Conservation (phyloP, 2,797 vertebrate genomes). For the Notolabrus celidotus region DNA sequence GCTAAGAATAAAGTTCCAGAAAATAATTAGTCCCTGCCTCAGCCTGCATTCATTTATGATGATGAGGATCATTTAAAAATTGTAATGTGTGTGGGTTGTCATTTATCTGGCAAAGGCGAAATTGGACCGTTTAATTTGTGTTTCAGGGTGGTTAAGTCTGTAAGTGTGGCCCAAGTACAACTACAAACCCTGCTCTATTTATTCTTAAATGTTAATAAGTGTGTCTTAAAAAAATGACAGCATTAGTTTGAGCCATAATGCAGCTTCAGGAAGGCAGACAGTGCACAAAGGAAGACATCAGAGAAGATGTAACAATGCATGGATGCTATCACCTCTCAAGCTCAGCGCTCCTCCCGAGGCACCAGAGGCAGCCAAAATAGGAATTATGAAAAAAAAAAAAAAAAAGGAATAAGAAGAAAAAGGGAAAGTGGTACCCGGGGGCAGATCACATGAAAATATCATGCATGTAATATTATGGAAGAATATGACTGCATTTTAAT, state of each 20-base stretch:
- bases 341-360: conserved; percentile 5
- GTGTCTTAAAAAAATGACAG: background rate
- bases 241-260: background rate
- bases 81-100: conserved; percentile 20
- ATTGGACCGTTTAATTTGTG: background rate
- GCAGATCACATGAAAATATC: background rate
- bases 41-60: conserved; percentile 31
- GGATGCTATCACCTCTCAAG: conserved; percentile 19
- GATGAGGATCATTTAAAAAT: conserved; percentile 36
- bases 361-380: background rate
- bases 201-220: background rate
- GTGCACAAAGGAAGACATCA: conserved; percentile 19
- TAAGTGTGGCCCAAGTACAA: background rate
- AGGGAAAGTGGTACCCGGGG: background rate
- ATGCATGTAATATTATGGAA: background rate
- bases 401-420: too few species aligned
- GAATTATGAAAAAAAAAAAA: background rate
- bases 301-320: conserved; percentile 20
- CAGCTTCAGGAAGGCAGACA: background rate
- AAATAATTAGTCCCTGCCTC: conserved; percentile 47
- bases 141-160: conserved; percentile 2
- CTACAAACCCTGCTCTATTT: background rate
- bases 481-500: background rate
- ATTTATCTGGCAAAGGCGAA: conserved; percentile 1
- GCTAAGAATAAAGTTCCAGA: conserved; percentile 15